Conservation (phyloP, 1,140 invertebrate genomes). For the Brachionus manjavacas region DNA sequence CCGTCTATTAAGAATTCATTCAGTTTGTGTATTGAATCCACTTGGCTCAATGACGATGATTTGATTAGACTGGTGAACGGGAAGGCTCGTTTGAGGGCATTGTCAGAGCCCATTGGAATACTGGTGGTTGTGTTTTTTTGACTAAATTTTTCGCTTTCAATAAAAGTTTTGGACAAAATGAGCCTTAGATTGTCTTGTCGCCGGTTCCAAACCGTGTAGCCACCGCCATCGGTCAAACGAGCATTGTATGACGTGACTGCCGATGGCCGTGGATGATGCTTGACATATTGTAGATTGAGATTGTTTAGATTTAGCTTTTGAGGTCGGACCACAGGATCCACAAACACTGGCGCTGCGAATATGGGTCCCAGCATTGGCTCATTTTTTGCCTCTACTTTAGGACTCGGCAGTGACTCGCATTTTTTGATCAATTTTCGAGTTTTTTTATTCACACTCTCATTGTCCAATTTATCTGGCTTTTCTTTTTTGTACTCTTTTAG, state of each 20-base stretch:
- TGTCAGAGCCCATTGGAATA: not conserved
- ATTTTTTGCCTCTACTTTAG: not conserved
- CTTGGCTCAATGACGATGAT: constrained; percentile 11
- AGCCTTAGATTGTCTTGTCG: constrained; percentile 12
- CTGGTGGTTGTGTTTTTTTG: not conserved
- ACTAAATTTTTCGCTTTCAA: not conserved
- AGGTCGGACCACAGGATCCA: not conserved
- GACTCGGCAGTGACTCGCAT: not conserved
- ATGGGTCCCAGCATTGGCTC: not conserved
- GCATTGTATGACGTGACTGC: constrained; percentile 16
- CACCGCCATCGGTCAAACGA: constrained; percentile 19
- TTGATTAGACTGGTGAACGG: constrained; percentile 20
- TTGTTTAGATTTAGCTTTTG: constrained; percentile 20
- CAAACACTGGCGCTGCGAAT: not conserved
- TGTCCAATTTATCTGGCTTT: constrained; percentile 55
- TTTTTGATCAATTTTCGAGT: not conserved
- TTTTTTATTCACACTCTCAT: not conserved
- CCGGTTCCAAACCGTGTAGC: constrained; percentile 32
- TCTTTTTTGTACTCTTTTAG: constrained; percentile 70
- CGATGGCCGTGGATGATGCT: constrained; percentile 38
- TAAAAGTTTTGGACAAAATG: constrained; percentile 17
- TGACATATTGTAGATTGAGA: constrained; percentile 12
- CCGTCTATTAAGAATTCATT: constrained; percentile 23
- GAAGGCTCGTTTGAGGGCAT: not conserved
- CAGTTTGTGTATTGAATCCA: constrained; percentile 7